Evolutionary conservation across 2,888 invertebrate species (phyloP).

Genomic region (Drosophila mettleri): DNA sequence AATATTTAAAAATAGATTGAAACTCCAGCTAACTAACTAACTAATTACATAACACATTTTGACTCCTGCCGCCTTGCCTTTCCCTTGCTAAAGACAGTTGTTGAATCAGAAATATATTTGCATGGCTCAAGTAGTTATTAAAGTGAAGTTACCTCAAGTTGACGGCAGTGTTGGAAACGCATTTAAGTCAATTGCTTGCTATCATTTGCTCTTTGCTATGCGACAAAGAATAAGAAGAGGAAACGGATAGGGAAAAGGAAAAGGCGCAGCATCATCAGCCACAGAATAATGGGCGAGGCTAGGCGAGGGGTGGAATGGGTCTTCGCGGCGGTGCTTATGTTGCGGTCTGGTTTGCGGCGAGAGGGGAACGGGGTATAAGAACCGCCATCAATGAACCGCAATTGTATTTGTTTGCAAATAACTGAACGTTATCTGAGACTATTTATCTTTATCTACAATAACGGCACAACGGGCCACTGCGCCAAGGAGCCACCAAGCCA

Average conservation of each 20-base stretch:
- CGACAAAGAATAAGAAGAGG: conserved; percentile 4
- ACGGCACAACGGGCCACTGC: conserved; percentile 38
- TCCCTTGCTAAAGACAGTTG: neutral
- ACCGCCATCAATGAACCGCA: conserved; percentile 80
- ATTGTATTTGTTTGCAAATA: conserved; percentile 81
- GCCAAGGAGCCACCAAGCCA: conserved; percentile 25
- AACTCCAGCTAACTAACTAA: neutral
- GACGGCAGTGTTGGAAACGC: conserved; percentile 10
- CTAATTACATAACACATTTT: no score
- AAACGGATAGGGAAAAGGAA: neutral
- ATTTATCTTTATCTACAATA: conserved; percentile 79
- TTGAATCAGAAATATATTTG: neutral
- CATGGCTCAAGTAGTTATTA: neutral
- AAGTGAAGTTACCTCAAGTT: neutral
- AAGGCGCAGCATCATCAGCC: conserved; percentile 35
- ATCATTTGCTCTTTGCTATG: conserved; percentile 22
- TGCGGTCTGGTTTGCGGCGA: conserved; percentile 28
- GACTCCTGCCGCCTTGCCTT: no score
- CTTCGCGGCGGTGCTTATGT: conserved; percentile 7
- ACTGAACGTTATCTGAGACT: conserved; percentile 79
- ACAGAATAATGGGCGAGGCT: conserved; percentile 58
- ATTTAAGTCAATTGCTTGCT: conserved; percentile 9
- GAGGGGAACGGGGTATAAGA: conserved; percentile 14
- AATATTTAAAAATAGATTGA: neutral
- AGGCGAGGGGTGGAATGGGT: conserved; percentile 18